Conservation (phyloP, 2,113 vertebrate genomes). For the Ctenomys sociabilis region DNA sequence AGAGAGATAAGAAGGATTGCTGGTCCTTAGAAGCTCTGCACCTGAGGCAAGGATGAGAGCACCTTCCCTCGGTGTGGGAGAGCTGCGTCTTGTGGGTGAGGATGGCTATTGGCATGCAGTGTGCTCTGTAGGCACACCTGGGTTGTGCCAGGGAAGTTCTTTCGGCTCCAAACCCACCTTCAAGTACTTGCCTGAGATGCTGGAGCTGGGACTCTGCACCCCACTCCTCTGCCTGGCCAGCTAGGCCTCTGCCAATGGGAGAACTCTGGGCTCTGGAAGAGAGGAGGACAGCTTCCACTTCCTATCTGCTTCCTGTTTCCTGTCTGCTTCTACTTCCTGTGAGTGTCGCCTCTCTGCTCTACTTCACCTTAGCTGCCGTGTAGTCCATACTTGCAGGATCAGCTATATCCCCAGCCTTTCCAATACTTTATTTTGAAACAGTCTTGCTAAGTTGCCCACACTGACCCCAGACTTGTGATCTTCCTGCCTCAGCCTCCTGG, state of each 20-base stretch:
- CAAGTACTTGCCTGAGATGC: background rate
- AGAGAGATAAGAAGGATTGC: background rate
- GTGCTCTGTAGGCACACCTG: background rate
- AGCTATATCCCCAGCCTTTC: background rate
- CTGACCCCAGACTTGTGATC: background rate
- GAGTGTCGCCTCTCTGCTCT: rapidly evolving
- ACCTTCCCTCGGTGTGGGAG: background rate
- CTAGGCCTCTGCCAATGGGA: background rate
- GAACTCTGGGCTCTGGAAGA: background rate
- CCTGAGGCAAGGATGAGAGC: background rate
- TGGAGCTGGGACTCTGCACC: background rate
- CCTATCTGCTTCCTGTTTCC: background rate
- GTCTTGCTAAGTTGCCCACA: background rate
- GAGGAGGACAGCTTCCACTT: background rate
- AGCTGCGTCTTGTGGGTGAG: background rate
- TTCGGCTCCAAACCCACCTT: background rate
- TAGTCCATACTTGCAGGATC: rapidly evolving
- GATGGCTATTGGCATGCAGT: background rate
- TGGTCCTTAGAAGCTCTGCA: background rate
- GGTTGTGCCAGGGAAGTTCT: background rate
- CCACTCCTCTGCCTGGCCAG: background rate
- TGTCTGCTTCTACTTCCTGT: background rate
- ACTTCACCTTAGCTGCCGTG: background rate
- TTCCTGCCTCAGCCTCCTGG: background rate
- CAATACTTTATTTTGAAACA: background rate